phyloP scores from a whole-genome alignment of 2,797 vertebrate genomes.

The Trematomus bernacchii region DNA sequence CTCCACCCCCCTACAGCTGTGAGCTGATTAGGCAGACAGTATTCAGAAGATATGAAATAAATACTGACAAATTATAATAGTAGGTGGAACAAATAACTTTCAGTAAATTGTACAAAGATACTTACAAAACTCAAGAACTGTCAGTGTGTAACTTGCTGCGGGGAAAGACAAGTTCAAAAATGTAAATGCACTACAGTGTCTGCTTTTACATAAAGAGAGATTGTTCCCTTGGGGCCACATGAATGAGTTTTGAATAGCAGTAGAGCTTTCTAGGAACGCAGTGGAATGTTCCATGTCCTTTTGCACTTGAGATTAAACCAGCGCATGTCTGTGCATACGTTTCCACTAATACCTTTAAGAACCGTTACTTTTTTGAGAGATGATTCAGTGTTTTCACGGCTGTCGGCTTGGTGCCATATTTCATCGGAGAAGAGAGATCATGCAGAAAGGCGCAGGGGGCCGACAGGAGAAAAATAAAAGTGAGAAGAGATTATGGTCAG shows the following conservation, averaged over 20 bases:
- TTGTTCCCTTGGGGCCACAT: slow-evolving; percentile 16
- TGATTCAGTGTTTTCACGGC: slow-evolving; percentile 65
- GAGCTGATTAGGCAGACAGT: not conserved
- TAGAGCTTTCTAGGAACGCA: slow-evolving; percentile 43
- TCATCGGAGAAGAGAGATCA: slow-evolving; percentile 45
- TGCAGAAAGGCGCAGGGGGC: slow-evolving; percentile 22
- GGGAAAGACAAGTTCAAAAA: slow-evolving; percentile 62
- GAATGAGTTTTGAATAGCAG: slow-evolving; percentile 42
- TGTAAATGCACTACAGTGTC: slow-evolving; percentile 47
- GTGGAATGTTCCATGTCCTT: slow-evolving; percentile 59
- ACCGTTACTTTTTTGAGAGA: slow-evolving; percentile 71
- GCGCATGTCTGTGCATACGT: slow-evolving; percentile 35
- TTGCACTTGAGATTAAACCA: slow-evolving; percentile 63
- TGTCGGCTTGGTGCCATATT: slow-evolving; percentile 53
- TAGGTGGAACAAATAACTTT: slow-evolving; percentile 43
- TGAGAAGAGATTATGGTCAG: slow-evolving; percentile 24
- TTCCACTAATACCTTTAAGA: slow-evolving; percentile 66
- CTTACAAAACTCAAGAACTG: slow-evolving; percentile 37
- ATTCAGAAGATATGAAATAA: slow-evolving; percentile 12
- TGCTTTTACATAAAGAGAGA: slow-evolving; percentile 37
- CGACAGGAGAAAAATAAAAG: not conserved
- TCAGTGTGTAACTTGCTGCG: slow-evolving; percentile 48
- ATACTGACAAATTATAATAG: slow-evolving; percentile 20
- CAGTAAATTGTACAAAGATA: slow-evolving; percentile 9
- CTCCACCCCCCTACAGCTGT: not conserved